phyloP scores from a whole-genome alignment of 2,113 vertebrate genomes.

The Callithrix jacchus region DNA sequence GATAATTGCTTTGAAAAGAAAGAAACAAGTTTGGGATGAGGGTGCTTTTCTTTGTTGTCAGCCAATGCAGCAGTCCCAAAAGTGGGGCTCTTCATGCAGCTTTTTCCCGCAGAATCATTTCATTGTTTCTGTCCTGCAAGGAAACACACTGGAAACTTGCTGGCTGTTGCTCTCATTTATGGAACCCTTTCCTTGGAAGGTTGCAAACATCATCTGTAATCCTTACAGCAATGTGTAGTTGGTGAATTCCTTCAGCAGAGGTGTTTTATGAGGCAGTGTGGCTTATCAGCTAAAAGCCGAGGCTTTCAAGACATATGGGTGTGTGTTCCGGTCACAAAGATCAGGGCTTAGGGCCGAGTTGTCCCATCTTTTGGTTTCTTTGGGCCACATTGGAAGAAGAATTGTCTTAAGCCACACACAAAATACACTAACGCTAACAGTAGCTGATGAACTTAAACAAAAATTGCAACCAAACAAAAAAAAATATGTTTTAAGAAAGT shows the following conservation, averaged over 20 bases:
- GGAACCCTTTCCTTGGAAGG: not conserved
- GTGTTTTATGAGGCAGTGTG: not conserved
- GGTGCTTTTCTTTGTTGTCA: not conserved
- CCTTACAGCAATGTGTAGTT: not conserved
- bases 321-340: not conserved
- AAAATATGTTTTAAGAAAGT: no score
- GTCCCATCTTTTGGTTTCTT: no score
- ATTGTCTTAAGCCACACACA: no score
- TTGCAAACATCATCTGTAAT: not conserved
- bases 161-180: not conserved
- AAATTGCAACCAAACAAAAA: no score
- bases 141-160: not conserved
- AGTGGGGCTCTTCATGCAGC: not conserved
- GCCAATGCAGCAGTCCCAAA: not conserved
- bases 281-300: not conserved
- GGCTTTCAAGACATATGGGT: not conserved
- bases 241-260: not conserved
- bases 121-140: not conserved
- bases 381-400: no score
- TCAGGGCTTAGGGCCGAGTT: not conserved
- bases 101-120: not conserved
- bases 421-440: no score
- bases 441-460: no score
- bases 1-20: conserved; percentile 67
- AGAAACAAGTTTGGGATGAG: conserved; percentile 20